phyloP scores from a whole-genome alignment of 2,888 invertebrate species.

The Macrophya annulata region DNA sequence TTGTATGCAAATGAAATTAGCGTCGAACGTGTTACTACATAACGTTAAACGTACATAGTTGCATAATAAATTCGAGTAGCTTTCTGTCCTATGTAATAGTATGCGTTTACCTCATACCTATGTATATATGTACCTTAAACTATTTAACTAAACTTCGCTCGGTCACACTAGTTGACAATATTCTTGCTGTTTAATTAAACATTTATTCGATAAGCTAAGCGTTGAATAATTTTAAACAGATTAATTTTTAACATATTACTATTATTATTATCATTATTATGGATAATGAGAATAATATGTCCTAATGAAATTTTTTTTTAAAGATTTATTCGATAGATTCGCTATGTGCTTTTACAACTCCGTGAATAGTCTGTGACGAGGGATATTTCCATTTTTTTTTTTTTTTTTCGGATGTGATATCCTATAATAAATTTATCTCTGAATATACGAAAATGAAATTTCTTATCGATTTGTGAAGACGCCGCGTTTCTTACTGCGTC shows the following conservation, averaged over 20 bases:
- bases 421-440: conserved; percentile 23
- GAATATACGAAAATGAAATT: conserved; percentile 26
- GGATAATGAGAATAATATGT: not conserved
- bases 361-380: not conserved
- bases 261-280: not conserved
- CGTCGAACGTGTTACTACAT: conserved; percentile 38
- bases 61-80: conserved; percentile 47
- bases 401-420: not conserved
- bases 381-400: not conserved
- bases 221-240: conserved; percentile 15
- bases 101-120: no score
- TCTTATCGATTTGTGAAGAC: conserved; percentile 21
- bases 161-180: not conserved
- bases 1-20: conserved; percentile 50
- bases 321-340: not conserved
- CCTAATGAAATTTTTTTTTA: no score
- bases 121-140: not conserved
- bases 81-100: conserved; percentile 40
- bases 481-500: not conserved
- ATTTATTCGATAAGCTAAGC: conserved; percentile 43
- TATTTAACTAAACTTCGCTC: not conserved
- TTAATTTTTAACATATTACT: no score
- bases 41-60: conserved; percentile 20
- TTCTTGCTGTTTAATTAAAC: conserved; percentile 39
- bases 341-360: not conserved